Conservation (phyloP, 2,797 vertebrate genomes). For the Petrocephalus schoutedeni region DNA sequence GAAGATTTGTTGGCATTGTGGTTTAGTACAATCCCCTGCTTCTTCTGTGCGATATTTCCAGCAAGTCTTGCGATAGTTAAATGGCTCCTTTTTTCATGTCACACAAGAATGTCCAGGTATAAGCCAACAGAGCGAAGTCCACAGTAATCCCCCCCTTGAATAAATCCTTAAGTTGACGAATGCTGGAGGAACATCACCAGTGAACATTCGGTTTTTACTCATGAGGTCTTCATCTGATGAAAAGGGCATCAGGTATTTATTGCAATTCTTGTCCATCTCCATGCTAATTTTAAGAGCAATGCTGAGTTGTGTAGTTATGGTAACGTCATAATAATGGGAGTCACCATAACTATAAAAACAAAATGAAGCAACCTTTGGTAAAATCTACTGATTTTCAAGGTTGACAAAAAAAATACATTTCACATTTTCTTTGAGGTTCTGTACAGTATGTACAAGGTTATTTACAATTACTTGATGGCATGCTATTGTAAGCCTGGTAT, state of each 20-base stretch:
- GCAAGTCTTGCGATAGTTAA: neutral
- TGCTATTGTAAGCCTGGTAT: neutral
- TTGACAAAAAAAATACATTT: neutral
- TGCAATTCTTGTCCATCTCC: neutral
- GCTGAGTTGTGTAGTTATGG: neutral
- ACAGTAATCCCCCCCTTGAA: neutral
- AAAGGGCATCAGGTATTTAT: neutral
- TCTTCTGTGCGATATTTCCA: neutral
- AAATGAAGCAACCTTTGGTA: neutral
- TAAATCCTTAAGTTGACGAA: neutral
- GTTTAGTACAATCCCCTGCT: neutral
- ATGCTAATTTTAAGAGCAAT: neutral
- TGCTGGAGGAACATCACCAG: neutral
- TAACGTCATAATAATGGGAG: neutral
- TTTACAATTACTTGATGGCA: constrained; percentile 20
- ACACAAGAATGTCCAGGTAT: neutral
- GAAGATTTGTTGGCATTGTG: neutral
- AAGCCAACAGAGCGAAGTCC: neutral
- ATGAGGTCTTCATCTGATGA: neutral
- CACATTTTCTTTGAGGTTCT: constrained; percentile 31
- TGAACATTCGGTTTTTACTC: neutral
- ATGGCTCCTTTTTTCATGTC: neutral
- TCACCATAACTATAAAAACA: neutral
- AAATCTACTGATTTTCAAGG: neutral
- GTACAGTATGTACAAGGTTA: constrained; percentile 28